Conservation (phyloP, 2,797 vertebrate species). For the Artibeus jamaicensis region DNA sequence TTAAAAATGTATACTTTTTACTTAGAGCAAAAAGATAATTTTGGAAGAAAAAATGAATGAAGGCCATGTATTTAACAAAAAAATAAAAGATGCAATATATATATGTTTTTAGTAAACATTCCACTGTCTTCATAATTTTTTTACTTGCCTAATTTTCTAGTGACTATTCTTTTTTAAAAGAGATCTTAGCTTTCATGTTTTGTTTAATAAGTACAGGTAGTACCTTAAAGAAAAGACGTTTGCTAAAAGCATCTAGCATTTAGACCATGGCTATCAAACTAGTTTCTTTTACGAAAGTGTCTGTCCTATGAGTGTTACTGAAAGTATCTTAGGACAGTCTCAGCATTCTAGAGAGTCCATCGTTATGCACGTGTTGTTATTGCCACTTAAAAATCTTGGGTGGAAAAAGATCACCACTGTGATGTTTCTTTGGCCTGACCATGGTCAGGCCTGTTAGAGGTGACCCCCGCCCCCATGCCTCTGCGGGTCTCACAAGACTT, state of each 20-base stretch:
- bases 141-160: not conserved
- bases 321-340: not conserved
- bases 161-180: not conserved
- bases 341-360: not conserved
- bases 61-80: not conserved
- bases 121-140: not conserved
- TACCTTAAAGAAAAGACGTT: not conserved
- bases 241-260: not conserved
- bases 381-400: not conserved
- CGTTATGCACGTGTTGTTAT: not conserved
- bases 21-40: constrained; percentile 9
- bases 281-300: not conserved
- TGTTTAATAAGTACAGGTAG: not conserved
- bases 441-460: not conserved
- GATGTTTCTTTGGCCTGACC: not conserved
- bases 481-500: not conserved
- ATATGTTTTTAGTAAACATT: not conserved
- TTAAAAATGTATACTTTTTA: not conserved
- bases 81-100: not conserved
- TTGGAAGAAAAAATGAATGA: not conserved
- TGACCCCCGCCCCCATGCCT: accelerated
- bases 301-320: not conserved
- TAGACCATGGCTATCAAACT: not conserved
- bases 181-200: not conserved
- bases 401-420: not conserved